Base-by-base conservation (phyloP, 2,797 vertebrate species). In the Paguma larvata region DNA sequence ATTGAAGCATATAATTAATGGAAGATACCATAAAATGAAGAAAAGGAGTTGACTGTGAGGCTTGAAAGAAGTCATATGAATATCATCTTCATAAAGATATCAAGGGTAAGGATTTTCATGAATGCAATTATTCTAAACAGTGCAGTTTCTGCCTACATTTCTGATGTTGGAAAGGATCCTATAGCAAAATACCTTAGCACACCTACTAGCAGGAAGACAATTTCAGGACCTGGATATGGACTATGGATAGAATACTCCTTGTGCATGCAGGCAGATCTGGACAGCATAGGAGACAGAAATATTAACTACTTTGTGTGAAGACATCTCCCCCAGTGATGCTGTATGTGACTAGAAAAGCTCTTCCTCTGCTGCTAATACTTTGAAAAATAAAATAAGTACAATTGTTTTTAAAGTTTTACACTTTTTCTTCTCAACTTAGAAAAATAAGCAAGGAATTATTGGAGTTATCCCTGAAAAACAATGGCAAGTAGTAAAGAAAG, bases 1-100 rank as follows among this genome's bases (percentile, higher is more conserved):
- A 68, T 12, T 68, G 59, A 83, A 73, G 27, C 41, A 87, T 75
- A 70, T 77, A 77, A 87, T 68, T 77, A 91, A 91, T 44, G 16
- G 41, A 86, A 75, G n/a, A 56, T 38, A 68, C 48, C 48, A 77
- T 70, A 91, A 96, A 80, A n/a, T 59, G 32, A 96, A 90, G 7
- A 19, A 90, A 90, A 93, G 73, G 32, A 15, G 34, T 85, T 72
- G 80, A 93, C 6, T 75, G 46, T 56, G 67, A 90, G 80, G 25
- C 25, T 86, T 19, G n/a, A 82, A 67, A 85, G 19, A 90, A 41
- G 65, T 62, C 51, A 51, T 44, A 68, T 88, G 44, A 92, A 91
- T 84, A 87, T 67, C 32, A 70, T 88, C 41, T 79, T 63, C 53
- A 51, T 77, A 48, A 83, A 78, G 51, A 85, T 70, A 93, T 53